Base-by-base conservation (phyloP, 2,888 invertebrate species). In the Torymus auratus region DNA sequence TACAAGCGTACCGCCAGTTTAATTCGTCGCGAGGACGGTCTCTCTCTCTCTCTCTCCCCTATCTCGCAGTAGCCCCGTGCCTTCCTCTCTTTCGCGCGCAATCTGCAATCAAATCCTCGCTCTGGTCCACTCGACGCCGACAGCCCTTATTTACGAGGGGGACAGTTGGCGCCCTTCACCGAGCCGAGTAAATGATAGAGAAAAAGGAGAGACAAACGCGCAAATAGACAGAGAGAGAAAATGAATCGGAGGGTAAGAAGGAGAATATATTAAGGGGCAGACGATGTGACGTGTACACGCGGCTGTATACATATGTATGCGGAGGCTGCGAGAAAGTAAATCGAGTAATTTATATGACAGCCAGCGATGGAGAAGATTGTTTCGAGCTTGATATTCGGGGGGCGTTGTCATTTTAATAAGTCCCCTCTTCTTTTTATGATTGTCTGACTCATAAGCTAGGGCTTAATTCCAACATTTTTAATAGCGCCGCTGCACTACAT, bases 111-210 rank as follows among this genome's bases (percentile, higher is more conserved):
- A 87, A 89, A 89, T 88, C 87, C 85, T 81, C 84, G 84, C 84
- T 85, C 86, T 81, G 85, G 83, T 83, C 84, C 86, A 85, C 85
- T 87, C 86, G 83, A 85, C 80, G 72, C 65, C 83, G 83, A 83
- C 85, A 85, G 80, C 84, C 86, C 86, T 87, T 88, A 88, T 87
- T 88, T 86, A 86, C 85, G 85, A 58, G 69, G 72, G 71, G 70
- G 80, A 80, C 83, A 83, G 82, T 83, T 83, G 84, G 83, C 83
- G 84, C 85, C 85, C 84, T 84, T 85, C 82, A 81, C 83, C 84
- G 83, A 83, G 85, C 83, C 86, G 86, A 86, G 88, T 89, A 89
- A 90, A 90, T 89, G 89, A 89, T 88, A 87, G 87, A 87, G 87
- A 87, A 87, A 85, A 86, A 88, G 88, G 86, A 87, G 86, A 86